Evolutionary conservation across 92 coral and sea anemone species (phyloP).

Genomic region (Bergia puertoricense): DNA sequence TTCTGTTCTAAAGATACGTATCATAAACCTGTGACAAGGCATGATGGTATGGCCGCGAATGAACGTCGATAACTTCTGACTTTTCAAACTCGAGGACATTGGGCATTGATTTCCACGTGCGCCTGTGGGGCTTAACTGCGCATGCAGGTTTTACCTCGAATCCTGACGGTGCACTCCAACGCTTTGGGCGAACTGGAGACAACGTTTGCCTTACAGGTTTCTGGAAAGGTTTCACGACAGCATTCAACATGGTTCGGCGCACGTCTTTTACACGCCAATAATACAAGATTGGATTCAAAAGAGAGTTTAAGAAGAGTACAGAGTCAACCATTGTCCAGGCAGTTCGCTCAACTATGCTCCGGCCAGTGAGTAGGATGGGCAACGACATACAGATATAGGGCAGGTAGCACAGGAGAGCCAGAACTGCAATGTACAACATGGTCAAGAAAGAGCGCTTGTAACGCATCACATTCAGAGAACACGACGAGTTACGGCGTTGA

Average conservation of each 20-base stretch:
- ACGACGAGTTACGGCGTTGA: conserved; percentile 5
- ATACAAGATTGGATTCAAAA: conserved; percentile 28
- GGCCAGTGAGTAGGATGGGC: conserved; percentile 20
- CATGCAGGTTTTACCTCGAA: not conserved
- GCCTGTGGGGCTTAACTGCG: not conserved
- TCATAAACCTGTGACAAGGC: not conserved
- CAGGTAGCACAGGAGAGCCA: conserved; percentile 19
- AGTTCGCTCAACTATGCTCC: conserved; percentile 23
- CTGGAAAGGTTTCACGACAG: conserved; percentile 13
- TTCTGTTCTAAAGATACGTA: conserved; percentile 17
- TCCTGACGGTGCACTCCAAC: conserved; percentile 35
- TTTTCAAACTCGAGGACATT: conserved; percentile 31
- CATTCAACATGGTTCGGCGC: conserved; percentile 14
- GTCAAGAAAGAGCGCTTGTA: conserved; percentile 29
- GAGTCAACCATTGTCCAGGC: conserved; percentile 36
- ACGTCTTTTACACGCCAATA: conserved; percentile 35
- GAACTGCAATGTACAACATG: conserved; percentile 21
- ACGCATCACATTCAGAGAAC: not conserved
- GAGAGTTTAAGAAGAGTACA: conserved; percentile 34
- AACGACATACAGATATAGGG: conserved; percentile 35
- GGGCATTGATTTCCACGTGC: conserved; percentile 36
- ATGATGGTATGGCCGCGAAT: not conserved
- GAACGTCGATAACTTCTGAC: not conserved
- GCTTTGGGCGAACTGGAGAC: not conserved
- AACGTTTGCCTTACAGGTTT: not conserved